Base-by-base conservation (phyloP, 2,797 vertebrate genomes). In the Propithecus perrieri region DNA sequence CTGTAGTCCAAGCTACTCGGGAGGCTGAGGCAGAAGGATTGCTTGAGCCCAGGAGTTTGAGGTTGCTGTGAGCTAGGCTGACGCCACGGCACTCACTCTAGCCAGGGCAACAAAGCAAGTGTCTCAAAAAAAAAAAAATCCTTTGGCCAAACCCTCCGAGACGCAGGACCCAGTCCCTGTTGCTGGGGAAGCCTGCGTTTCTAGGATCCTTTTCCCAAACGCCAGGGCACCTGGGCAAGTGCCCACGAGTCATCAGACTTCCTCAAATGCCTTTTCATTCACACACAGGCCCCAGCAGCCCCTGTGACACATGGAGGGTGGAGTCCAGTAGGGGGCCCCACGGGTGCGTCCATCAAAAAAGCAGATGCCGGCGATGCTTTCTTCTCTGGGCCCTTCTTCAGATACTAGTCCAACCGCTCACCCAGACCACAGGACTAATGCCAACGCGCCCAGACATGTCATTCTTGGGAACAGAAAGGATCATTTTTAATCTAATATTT, bases 401-500 rank as follows among this genome's bases (percentile, higher is more conserved):
- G 41, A 53, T 24, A 8, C 14, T 1, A 4, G 5, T 8, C 15
- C 50, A 22, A 0, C 6, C 41, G 6, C 26, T 90, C 30, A 13
- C 22, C 24, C 28, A 69, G 61, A 26, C 7, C 0, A 28, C 30
- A 0, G 0, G 13, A n/a, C 33, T 30, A 22, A 33, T 0, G 0
- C 30, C 22, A 55, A 41, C 72, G 4, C 3, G 28, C 61, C 76
- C 48, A 90, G 59, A 85, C 20, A 4, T 26, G 26, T 30, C 4
- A 13, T 8, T 65, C 65, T 55, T 33, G 5, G 30, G 94, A 81
- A 69, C 38, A 81, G 17, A n/a, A n/a, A 71, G 12, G 18, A 46
- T 26, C 48, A n/a, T 53, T 57, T 35, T 69, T 20, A 30, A 35
- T 48, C 30, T 26, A 28, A 50, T 46, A 67, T 26, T 80, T 74